Conservation (phyloP, 1,140 invertebrate genomes). For the Papilio xuthus region DNA sequence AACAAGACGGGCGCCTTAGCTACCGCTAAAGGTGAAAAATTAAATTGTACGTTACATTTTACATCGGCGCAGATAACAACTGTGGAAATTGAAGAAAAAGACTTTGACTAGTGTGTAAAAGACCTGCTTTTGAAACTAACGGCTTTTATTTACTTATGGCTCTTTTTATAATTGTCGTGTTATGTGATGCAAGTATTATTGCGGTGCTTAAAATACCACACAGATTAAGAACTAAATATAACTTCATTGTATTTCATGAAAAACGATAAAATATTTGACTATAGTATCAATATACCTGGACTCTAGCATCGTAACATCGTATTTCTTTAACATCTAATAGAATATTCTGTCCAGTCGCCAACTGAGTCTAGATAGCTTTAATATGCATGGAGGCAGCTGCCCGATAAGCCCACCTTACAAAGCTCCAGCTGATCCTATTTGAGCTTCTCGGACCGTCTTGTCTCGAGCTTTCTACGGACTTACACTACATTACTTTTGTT, state of each 20-base stretch:
- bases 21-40: conserved; percentile 29
- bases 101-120: background rate
- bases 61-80: background rate
- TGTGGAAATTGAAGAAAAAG: background rate
- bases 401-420: conserved; percentile 38
- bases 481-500: conserved; percentile 34
- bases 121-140: background rate
- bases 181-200: too few species aligned
- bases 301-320: background rate
- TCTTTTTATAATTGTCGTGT: too few species aligned
- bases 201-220: too few species aligned
- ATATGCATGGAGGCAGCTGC: conserved; percentile 33
- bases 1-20: conserved; percentile 32
- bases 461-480: conserved; percentile 35
- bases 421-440: conserved; percentile 36
- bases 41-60: conserved; percentile 35
- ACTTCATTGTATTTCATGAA: background rate
- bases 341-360: conserved; percentile 36
- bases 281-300: conserved; percentile 11
- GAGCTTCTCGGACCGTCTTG: conserved; percentile 33
- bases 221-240: too few species aligned
- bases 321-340: conserved; percentile 30
- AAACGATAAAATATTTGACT: background rate
- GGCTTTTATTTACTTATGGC: too few species aligned
- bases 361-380: conserved; percentile 33